Evolutionary conservation across 2,888 invertebrate species (phyloP).

Genomic region (Keiferia lycopersicella): DNA sequence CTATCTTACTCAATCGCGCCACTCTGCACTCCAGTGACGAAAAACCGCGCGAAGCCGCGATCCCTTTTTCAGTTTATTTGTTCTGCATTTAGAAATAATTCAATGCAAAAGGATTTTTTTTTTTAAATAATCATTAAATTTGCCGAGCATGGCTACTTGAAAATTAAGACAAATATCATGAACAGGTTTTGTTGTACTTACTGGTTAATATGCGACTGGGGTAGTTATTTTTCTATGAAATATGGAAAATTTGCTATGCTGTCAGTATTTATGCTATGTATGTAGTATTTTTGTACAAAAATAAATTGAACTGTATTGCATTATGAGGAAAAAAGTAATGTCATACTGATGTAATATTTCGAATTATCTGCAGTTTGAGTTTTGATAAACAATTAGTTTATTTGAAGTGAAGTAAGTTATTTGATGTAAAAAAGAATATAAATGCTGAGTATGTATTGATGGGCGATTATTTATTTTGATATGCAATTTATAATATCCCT

Average conservation of each 20-base stretch:
- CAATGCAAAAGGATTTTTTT: conserved; percentile 18
- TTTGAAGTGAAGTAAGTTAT: not conserved
- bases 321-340: conserved; percentile 10
- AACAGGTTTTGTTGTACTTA: not conserved
- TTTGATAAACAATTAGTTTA: not conserved
- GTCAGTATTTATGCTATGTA: not conserved
- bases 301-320: conserved; percentile 6
- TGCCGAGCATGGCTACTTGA: conserved; percentile 15
- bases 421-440: conserved; percentile 1
- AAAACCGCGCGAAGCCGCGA: conserved; percentile 9
- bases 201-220: not conserved
- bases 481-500: not conserved
- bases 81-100: conserved; percentile 17
- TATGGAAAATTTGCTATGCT: conserved; percentile 6
- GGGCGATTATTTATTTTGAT: conserved; percentile 9
- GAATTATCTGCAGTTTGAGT: conserved; percentile 9
- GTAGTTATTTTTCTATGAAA: not conserved
- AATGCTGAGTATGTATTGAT: not conserved
- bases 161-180: not conserved
- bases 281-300: too few relatives aligned
- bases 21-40: conserved; percentile 5
- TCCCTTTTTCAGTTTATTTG: conserved; percentile 15
- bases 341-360: conserved; percentile 10
- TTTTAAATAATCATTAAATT: conserved; percentile 7
- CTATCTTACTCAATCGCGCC: conserved; percentile 5